phyloP scores from a whole-genome alignment of 92 coral and sea anemone genomes.

The Parazoanthus atlanticus region DNA sequence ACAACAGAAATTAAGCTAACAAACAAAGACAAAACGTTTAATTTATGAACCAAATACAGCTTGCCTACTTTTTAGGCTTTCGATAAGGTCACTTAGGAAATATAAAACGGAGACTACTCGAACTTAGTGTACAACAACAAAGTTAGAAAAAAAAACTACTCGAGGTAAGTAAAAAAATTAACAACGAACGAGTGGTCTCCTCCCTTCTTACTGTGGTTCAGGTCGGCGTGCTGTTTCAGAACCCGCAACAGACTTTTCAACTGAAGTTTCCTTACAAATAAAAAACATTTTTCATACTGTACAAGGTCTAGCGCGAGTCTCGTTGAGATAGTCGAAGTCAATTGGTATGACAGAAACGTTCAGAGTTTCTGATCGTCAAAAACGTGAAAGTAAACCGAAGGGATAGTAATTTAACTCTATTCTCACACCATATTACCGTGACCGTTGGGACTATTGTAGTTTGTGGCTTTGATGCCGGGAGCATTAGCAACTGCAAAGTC shows the following conservation, averaged over 20 bases:
- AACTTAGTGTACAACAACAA: not conserved
- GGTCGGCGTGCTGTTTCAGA: too few relatives aligned
- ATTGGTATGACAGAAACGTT: not conserved
- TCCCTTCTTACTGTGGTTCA: too few relatives aligned
- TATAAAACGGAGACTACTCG: not conserved
- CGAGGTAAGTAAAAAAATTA: not conserved
- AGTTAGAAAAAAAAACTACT: not conserved
- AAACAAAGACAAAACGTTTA: conserved; percentile 5
- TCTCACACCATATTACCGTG: not conserved
- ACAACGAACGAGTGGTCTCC: too few relatives aligned
- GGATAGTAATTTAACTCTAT: not conserved
- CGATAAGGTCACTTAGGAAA: conserved; percentile 10
- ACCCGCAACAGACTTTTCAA: not conserved
- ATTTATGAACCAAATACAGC: not conserved
- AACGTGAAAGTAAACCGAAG: not conserved
- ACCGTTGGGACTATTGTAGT: not conserved
- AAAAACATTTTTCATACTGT: too few relatives aligned
- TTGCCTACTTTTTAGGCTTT: not conserved
- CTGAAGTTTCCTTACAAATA: not conserved
- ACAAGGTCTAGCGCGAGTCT: not conserved
- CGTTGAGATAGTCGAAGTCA: too few relatives aligned
- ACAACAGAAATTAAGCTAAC: conserved; percentile 1
- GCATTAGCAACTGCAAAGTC: not conserved
- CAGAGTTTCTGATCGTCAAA: not conserved
- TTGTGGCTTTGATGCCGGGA: not conserved